Conservation (phyloP, 2,797 vertebrate species). For the Distichodus sexfasciatus region DNA sequence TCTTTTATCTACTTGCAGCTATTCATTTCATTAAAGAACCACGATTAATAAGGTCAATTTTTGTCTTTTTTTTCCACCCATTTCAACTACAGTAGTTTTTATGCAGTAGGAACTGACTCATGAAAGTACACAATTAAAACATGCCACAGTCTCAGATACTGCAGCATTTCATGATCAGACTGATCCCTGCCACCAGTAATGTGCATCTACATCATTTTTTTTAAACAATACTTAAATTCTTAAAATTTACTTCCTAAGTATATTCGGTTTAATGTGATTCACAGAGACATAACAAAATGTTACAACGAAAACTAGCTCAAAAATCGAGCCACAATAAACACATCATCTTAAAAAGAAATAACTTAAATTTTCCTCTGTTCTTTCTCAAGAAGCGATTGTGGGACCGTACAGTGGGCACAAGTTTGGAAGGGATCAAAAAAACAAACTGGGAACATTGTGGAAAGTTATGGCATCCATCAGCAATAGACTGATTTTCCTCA, state of each 20-base stretch:
- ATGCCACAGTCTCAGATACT: slow-evolving; percentile 28
- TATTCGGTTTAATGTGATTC: slow-evolving; percentile 6
- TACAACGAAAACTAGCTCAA: slow-evolving; percentile 41
- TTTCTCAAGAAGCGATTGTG: slow-evolving; percentile 37
- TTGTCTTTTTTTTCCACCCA: not conserved
- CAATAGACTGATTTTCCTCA: not conserved
- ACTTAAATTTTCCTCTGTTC: slow-evolving; percentile 43
- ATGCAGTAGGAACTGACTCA: slow-evolving; percentile 7
- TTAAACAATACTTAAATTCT: slow-evolving; percentile 32
- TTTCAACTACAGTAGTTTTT: slow-evolving; percentile 12
- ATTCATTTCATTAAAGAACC: not conserved
- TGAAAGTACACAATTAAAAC: not conserved
- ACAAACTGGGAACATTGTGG: too few relatives aligned
- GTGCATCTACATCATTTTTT: slow-evolving; percentile 2
- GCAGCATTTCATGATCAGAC: slow-evolving; percentile 30
- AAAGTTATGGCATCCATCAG: not conserved
- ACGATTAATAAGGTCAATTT: not conserved
- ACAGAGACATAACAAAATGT: slow-evolving; percentile 35
- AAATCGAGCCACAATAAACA: slow-evolving; percentile 51
- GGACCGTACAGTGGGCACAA: slow-evolving; percentile 13
- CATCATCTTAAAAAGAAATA: slow-evolving; percentile 53
- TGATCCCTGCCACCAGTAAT: slow-evolving; percentile 15
- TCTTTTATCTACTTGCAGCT: not conserved
- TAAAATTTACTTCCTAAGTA: not conserved
- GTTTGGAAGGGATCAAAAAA: slow-evolving; percentile 8